Base-by-base conservation (phyloP, 92 coral and sea anemone species). In the Nematostella vectensis region DNA sequence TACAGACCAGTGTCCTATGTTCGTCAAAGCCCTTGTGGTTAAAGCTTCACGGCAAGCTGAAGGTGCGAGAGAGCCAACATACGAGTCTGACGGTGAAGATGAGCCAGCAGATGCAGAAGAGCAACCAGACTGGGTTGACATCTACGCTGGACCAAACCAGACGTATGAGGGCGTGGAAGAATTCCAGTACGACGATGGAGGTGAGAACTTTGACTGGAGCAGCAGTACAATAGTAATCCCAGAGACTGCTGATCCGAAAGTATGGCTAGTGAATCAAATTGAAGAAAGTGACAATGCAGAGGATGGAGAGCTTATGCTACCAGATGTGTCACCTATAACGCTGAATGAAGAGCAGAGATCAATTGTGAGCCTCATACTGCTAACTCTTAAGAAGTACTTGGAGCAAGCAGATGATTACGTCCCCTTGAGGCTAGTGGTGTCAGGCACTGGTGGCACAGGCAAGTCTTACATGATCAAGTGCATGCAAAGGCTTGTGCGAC, bases 61-160 rank as follows among this genome's bases (percentile, higher is more conserved):
- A 11, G 69, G 45, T 30, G 68, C 47, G 17, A 67, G 16, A 40
- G 68, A 60, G 59, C 22, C 47, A 0, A 36, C 23, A 31, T 58
- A 48, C 49, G 58, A 68, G 13, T 44, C 18, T 33, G 63, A 71
- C 11, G 58, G 26, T 25, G 57, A 61, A 0, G 69, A 70, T 25
- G 47, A 50, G 29, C 59, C 59, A 9, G 29, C 11, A 13, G 76
- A 43, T 2, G 63, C 67, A 57, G 67, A 29, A 19, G 42, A 70
- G 4, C 69, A 70, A 30, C 68, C 62, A 38, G 76, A 69, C 25
- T 69, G 76, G 69, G 62, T 69, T 11, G 68, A 60, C 25, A 48
- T 60, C 33, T 69, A 69, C 60, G 76, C 62, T 37, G 62, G 61
- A 3, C 68, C 49, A 16, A 59, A 59, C 54, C 68, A 59, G 44